phyloP scores from a whole-genome alignment of 2,888 invertebrate species.

The Drosophila neotestacea region DNA sequence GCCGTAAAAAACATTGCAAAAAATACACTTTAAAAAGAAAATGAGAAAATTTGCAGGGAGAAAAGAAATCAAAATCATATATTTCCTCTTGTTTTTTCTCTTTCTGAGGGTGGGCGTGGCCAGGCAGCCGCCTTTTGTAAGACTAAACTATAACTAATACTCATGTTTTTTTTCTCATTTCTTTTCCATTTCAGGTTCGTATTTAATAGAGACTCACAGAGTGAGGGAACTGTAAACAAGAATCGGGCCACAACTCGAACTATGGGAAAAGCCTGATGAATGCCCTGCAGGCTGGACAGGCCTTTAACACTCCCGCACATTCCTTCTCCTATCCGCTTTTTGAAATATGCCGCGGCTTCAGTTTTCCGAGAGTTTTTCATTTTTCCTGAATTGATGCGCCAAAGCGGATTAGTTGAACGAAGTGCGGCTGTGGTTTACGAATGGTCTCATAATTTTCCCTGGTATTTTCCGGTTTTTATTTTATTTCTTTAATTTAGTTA shows the following conservation, averaged over 20 bases:
- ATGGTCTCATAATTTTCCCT: constrained; percentile 47
- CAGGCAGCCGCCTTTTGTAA: constrained; percentile 55
- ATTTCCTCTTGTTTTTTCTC: not conserved
- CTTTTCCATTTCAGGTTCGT: constrained; percentile 66
- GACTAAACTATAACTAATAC: constrained; percentile 53
- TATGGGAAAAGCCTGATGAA: constrained; percentile 61
- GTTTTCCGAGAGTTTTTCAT: constrained; percentile 28
- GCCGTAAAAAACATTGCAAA: constrained; percentile 18
- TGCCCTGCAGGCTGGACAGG: constrained; percentile 46
- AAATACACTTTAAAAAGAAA: constrained; percentile 24
- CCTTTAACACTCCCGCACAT: constrained; percentile 13
- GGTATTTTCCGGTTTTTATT: constrained; percentile 30
- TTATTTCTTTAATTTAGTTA: constrained; percentile 61
- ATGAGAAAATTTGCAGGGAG: constrained; percentile 24
- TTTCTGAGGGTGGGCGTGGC: constrained; percentile 48
- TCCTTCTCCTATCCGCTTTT: constrained; percentile 26
- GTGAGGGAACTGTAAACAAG: constrained; percentile 30
- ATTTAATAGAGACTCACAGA: constrained; percentile 45
- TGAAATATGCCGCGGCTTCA: constrained; percentile 52
- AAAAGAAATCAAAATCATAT: constrained; percentile 43
- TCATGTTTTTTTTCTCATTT: constrained; percentile 41
- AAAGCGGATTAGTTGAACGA: constrained; percentile 71
- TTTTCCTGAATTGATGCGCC: constrained; percentile 59
- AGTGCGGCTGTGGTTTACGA: constrained; percentile 25
- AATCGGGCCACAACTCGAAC: constrained; percentile 23